These are phyloP conservation scores for Cephalopachus bancanus DNA, from an alignment of 2,797 vertebrate species.

Conservation along the genomic window DNA sequence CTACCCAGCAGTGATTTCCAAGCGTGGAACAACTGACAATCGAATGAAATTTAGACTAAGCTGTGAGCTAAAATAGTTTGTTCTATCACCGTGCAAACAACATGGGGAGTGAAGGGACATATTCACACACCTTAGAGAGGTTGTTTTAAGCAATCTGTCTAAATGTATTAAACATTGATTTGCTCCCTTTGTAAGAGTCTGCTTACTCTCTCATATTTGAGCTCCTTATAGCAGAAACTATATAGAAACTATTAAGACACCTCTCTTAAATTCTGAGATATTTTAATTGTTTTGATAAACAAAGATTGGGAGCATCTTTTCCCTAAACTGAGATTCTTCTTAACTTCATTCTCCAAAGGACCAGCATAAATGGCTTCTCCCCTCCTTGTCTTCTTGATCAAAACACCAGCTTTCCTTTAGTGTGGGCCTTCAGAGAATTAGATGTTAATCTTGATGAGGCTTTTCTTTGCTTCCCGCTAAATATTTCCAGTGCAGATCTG, in stretches of 20 bases:
- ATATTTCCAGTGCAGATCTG: not conserved
- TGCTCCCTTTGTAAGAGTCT: not conserved
- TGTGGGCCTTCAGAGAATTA: not conserved
- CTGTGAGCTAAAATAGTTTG: not conserved
- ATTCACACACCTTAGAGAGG: not conserved
- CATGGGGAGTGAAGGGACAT: not conserved
- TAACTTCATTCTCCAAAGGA: not conserved
- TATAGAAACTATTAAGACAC: not conserved
- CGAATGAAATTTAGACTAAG: not conserved
- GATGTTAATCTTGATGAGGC: not conserved
- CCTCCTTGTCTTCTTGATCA: not conserved
- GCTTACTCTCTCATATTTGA: not conserved
- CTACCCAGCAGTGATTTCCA: not conserved
- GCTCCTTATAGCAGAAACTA: not conserved
- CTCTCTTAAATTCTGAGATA: not conserved
- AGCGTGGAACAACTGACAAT: not conserved
- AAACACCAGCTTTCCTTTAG: not conserved
- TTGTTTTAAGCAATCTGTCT: not conserved
- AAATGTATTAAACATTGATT: not conserved
- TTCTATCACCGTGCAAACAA: not conserved
- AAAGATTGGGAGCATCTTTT: not conserved
- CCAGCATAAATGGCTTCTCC: not conserved
- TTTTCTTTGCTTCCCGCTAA: not conserved
- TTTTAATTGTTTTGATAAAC: not conserved
- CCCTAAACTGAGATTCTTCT: conserved; percentile 34